These are phyloP conservation scores for Regulus satrapa DNA, from an alignment of 2,113 vertebrate genomes.

Conservation along the genomic window DNA sequence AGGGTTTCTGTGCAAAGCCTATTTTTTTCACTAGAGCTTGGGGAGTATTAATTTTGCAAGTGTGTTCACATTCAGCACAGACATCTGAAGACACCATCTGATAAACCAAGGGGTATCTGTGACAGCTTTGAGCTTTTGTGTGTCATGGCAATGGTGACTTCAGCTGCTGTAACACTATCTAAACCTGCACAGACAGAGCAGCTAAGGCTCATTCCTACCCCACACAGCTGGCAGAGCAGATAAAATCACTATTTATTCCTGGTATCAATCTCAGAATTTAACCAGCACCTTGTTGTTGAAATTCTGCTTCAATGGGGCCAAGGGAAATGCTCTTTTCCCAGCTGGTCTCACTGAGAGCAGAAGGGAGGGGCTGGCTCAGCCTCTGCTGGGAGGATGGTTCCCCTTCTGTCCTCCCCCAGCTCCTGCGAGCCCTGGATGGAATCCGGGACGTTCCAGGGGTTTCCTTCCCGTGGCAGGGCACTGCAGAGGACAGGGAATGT, in stretches of 20 bases:
- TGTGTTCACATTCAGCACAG: not conserved
- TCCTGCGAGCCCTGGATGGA: not conserved
- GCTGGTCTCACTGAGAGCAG: not conserved
- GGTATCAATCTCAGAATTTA: not conserved
- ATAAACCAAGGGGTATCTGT: not conserved
- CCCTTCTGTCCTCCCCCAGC: not conserved
- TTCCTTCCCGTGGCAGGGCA: rapidly evolving
- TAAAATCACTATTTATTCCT: not conserved
- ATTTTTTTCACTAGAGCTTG: not conserved
- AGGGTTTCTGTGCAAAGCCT: not conserved
- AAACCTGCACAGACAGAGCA: not conserved
- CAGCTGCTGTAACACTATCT: not conserved
- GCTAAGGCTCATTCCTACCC: not conserved
- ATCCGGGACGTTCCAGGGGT: rapidly evolving
- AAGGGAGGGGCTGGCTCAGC: not conserved
- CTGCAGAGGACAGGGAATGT: not conserved
- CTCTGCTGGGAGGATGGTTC: not conserved
- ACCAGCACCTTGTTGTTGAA: not conserved
- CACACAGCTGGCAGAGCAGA: not conserved
- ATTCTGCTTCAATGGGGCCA: rapidly evolving
- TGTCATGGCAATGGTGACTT: not conserved
- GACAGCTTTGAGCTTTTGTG: not conserved
- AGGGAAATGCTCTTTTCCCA: not conserved
- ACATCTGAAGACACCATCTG: not conserved
- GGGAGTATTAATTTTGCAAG: not conserved